Base-by-base conservation (phyloP, 2,888 invertebrate genomes). In the Kuschelorhynchus macadamiae region DNA sequence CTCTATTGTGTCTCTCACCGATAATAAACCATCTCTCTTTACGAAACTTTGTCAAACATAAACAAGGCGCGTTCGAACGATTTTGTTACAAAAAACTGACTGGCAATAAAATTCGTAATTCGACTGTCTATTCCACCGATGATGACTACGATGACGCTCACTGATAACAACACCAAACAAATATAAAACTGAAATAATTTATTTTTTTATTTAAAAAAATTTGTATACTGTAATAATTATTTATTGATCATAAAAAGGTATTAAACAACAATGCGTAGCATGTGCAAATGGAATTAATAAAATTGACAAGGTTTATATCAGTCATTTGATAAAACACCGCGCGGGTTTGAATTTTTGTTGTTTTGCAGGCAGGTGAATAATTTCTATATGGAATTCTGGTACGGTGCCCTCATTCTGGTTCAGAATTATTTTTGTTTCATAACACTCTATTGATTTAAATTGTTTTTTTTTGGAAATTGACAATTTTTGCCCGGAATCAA, bases 41-140 rank as follows among this genome's bases (percentile, higher is more conserved):
- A 47, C 52, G 52, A 39, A 55, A 55, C 42, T 55, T 55, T 55
- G 25, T 55, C 53, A 42, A 55, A 55, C 39, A 55, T 41, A 25
- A 55, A 55, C 55, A 25, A 30, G 32, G 33, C 36, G 36, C 52
- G 25, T 25, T 7, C 7, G 3, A 39, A 21, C 33, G 36, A 36
- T 52, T 52, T 52, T 52, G 14, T 12, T 36, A 32, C 36, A 36
- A 36, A 52, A 52, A 39, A 11, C 12, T 12, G 21, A 52, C 39
- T 55, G 25, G 41, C 21, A 8, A 25, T 12, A 36, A 36, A 4
- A 36, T 11, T 11, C 36, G 36, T n/a, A 36, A 36, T 2, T 25
- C 25, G 3, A 5, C 3, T 36, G 11, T 36, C 36, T 36, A 36
- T 36, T 36, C 3, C 12, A 11, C 12, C 12, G 36, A 36, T 12